Conservation (phyloP, 92 coral and sea anemone genomes). For the Chrysogorgia sp. region DNA sequence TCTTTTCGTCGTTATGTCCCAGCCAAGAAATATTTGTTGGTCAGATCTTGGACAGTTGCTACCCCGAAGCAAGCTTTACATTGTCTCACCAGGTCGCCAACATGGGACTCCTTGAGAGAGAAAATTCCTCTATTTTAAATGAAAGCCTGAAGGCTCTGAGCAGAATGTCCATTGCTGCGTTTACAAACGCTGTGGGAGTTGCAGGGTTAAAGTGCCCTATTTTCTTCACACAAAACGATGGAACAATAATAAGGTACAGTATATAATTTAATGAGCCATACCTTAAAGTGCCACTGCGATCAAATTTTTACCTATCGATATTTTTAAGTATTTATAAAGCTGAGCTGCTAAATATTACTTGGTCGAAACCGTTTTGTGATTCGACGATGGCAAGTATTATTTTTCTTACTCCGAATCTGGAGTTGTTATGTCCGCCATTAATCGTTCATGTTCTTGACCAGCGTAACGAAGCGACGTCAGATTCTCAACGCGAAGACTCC, state of each 20-base stretch:
- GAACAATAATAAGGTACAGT: slow-evolving; percentile 92
- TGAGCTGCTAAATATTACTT: too few relatives aligned
- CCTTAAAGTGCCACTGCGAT: too few relatives aligned
- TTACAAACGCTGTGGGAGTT: slow-evolving; percentile 64
- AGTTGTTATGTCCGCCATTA: too few relatives aligned
- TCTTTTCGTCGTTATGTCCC: slow-evolving; percentile 76
- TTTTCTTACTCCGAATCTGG: too few relatives aligned
- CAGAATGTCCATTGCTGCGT: slow-evolving; percentile 70
- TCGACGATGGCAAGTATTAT: too few relatives aligned
- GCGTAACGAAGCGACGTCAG: too few relatives aligned
- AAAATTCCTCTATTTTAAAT: slow-evolving; percentile 89
- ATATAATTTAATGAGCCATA: too few relatives aligned
- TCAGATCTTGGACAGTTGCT: slow-evolving; percentile 53
- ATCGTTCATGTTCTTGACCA: too few relatives aligned
- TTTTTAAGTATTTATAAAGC: too few relatives aligned
- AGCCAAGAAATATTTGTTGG: slow-evolving; percentile 76
- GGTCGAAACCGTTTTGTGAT: too few relatives aligned
- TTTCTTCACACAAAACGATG: slow-evolving; percentile 95
- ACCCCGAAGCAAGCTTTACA: slow-evolving; percentile 78
- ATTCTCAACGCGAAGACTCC: too few relatives aligned
- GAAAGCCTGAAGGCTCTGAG: slow-evolving; percentile 90
- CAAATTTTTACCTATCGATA: too few relatives aligned
- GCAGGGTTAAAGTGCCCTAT: slow-evolving; percentile 79
- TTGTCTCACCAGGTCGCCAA: slow-evolving; percentile 81
- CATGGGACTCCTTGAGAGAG: slow-evolving; percentile 85